Conservation (phyloP, 2,113 vertebrate species). For the Chrysemys picta region DNA sequence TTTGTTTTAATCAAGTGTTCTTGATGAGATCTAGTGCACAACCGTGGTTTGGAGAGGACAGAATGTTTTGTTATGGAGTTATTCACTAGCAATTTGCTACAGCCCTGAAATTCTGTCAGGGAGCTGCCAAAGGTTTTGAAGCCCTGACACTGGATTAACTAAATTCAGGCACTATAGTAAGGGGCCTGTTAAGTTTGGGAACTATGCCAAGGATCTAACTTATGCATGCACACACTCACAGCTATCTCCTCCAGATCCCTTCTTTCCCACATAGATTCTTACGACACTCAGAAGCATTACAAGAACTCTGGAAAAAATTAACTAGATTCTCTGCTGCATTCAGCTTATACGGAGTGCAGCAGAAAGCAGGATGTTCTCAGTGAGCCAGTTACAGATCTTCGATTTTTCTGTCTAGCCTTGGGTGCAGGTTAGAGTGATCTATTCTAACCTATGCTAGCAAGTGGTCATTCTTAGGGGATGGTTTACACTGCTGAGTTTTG, state of each 20-base stretch:
- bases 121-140: background rate
- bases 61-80: background rate
- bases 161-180: background rate
- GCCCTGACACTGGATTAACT: background rate
- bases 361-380: background rate
- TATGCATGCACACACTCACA: background rate
- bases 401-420: background rate
- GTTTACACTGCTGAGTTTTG: slow-evolving; percentile 41
- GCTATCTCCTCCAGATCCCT: background rate
- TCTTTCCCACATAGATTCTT: background rate
- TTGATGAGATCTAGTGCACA: background rate
- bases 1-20: background rate
- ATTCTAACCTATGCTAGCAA: slow-evolving; percentile 36
- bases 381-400: background rate
- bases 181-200: background rate
- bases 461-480: slow-evolving; percentile 24
- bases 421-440: slow-evolving; percentile 19
- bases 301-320: background rate
- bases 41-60: background rate
- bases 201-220: background rate
- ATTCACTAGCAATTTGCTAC: background rate
- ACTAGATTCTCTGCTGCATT: background rate
- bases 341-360: background rate
- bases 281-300: background rate
- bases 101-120: background rate